phyloP scores from a whole-genome alignment of 2,888 invertebrate genomes.

The Netelia melanura region DNA sequence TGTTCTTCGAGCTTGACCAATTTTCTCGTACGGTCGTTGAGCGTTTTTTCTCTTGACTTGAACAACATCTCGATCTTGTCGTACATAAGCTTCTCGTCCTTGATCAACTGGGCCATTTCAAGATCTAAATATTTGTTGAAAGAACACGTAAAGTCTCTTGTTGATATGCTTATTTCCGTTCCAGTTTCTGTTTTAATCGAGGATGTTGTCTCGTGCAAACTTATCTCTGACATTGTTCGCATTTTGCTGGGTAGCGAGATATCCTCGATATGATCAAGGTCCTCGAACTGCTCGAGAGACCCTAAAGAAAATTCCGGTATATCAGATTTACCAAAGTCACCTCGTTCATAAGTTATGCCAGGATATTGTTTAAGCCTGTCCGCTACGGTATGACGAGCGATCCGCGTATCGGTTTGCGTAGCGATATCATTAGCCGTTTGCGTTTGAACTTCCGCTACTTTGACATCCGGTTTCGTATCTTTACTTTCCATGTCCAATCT shows the following conservation, averaged over 20 bases:
- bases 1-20: constrained; percentile 87
- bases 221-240: constrained; percentile 83
- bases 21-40: constrained; percentile 88
- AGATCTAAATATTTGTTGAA: constrained; percentile 83
- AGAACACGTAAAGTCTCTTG: constrained; percentile 82
- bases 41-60: constrained; percentile 88
- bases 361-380: constrained; percentile 74
- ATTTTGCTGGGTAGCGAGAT: constrained; percentile 81
- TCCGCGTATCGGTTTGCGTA: constrained; percentile 80
- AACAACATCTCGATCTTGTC: constrained; percentile 89
- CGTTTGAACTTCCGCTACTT: constrained; percentile 82
- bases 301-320: constrained; percentile 77
- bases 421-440: constrained; percentile 84
- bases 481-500: constrained; percentile 15
- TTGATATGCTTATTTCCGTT: constrained; percentile 83
- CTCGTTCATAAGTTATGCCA: constrained; percentile 76
- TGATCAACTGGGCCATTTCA: constrained; percentile 88
- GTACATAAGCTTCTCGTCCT: constrained; percentile 89
- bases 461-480: constrained; percentile 72
- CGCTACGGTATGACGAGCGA: constrained; percentile 56
- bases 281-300: constrained; percentile 79
- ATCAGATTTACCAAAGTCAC: constrained; percentile 73
- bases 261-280: constrained; percentile 81
- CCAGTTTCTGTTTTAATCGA: constrained; percentile 84
- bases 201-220: constrained; percentile 84